A percentile compares a stretch with the other conserved stretches of the same genome.
phyloP scores from a whole-genome alignment of 2,113 vertebrate species.

The Forbesichthys papilliferus region DNA sequence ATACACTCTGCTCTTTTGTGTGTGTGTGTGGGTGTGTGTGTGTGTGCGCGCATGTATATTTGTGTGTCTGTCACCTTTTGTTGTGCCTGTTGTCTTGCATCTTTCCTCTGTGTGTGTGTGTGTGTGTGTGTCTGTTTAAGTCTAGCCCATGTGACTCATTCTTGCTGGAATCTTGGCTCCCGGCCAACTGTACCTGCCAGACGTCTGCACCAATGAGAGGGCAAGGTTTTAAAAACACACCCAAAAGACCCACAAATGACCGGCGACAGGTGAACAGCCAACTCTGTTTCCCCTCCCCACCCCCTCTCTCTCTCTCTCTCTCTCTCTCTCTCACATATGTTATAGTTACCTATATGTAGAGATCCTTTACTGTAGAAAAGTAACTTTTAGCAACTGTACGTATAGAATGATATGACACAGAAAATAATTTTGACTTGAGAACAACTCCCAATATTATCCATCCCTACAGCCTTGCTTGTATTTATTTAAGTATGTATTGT shows the following conservation, averaged over 20 bases:
- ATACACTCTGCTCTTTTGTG: conserved; percentile 46
- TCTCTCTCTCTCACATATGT: not conserved
- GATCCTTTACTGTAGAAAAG: not conserved
- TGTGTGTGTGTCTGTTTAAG: conserved; percentile 5
- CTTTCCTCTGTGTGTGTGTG: conserved; percentile 1
- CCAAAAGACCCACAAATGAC: not conserved
- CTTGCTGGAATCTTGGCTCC: conserved; percentile 68
- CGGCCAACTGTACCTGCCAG: conserved; percentile 70
- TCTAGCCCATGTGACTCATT: conserved; percentile 67
- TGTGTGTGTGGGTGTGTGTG: conserved; percentile 34
- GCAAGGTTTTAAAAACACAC: conserved; percentile 22
- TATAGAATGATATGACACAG: too few species aligned
- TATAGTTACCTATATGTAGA: not conserved
- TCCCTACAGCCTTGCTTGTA: too few species aligned
- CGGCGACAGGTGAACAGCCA: not conserved
- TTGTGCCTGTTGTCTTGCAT: too few species aligned
- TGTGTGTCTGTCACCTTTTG: too few species aligned
- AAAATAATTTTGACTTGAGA: too few species aligned
- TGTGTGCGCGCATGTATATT: not conserved
- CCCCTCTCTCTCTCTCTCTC: not conserved
- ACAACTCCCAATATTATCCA: too few species aligned
- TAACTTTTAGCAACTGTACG: too few species aligned
- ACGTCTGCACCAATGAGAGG: conserved; percentile 37
- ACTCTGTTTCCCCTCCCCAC: not conserved
- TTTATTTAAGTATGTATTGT: too few species aligned